phyloP scores from a whole-genome alignment of 2,888 invertebrate genomes.

The Caenorhabditis drosophilae region DNA sequence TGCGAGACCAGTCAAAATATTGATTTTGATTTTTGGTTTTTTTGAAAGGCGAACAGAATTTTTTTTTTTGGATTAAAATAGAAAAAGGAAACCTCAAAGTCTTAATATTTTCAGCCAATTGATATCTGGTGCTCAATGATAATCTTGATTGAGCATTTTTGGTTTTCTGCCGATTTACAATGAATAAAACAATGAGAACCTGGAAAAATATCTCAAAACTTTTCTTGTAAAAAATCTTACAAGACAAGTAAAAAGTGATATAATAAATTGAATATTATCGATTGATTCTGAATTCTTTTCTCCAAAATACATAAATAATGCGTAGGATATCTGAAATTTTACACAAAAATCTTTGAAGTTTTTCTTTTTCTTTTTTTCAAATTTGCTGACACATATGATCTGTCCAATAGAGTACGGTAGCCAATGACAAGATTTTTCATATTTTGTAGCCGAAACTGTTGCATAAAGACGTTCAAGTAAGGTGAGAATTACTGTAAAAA shows the following conservation, averaged over 20 bases:
- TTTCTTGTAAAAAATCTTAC: conserved; percentile 1
- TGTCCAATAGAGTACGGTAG: conserved; percentile 17
- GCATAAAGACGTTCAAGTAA: conserved; percentile 27
- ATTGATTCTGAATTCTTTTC: conserved; percentile 1
- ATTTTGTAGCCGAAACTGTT: conserved; percentile 18
- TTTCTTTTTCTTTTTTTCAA: too few relatives aligned
- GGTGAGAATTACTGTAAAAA: conserved; percentile 18
- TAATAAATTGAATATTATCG: conserved; percentile 18
- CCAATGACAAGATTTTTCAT: conserved; percentile 29
- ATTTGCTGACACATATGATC: conserved; percentile 25
- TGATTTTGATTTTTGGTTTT: too few relatives aligned
- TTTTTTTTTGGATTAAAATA: background rate
- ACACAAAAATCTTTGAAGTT: too few relatives aligned
- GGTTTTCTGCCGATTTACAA: conserved; percentile 25
- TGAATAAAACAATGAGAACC: conserved; percentile 16
- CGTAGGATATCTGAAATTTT: too few relatives aligned
- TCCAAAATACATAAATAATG: too few relatives aligned
- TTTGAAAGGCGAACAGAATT: too few relatives aligned
- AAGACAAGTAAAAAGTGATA: conserved; percentile 18
- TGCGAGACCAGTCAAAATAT: too few relatives aligned
- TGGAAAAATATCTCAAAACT: background rate
- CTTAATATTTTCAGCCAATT: conserved; percentile 35
- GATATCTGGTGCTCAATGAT: conserved; percentile 22
- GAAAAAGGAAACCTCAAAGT: conserved; percentile 15
- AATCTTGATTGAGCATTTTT: conserved; percentile 16